phyloP scores from a whole-genome alignment of 2,113 vertebrate species.

The Centropristis striata region DNA sequence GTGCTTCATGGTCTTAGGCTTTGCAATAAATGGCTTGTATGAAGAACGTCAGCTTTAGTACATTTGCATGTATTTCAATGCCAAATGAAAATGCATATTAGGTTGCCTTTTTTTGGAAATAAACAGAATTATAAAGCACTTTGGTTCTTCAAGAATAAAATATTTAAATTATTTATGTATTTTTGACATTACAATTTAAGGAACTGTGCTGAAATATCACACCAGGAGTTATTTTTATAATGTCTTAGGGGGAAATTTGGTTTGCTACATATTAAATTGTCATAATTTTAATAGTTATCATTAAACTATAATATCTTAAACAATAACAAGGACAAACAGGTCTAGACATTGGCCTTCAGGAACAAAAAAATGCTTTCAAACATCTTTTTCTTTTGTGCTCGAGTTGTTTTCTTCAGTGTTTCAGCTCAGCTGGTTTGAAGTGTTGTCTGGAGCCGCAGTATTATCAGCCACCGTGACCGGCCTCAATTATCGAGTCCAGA shows the following conservation, averaged over 20 bases:
- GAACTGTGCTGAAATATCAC: not conserved
- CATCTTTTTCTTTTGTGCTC: conserved; percentile 20
- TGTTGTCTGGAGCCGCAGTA: conserved; percentile 75
- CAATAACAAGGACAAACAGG: not conserved
- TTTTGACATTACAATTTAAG: conserved; percentile 1
- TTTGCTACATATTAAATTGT: not conserved
- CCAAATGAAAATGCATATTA: conserved; percentile 52
- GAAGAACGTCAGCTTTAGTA: conserved; percentile 56
- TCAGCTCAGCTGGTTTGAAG: conserved; percentile 76
- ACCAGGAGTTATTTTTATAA: not conserved
- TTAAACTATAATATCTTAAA: not conserved
- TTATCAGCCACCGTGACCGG: conserved; percentile 50
- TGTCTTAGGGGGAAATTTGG: not conserved
- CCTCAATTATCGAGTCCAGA: conserved; percentile 54
- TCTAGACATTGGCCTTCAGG: not conserved
- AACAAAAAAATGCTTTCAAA: not conserved
- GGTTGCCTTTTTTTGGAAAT: conserved; percentile 61
- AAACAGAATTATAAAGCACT: conserved; percentile 48
- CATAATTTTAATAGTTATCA: not conserved
- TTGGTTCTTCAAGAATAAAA: conserved; percentile 55
- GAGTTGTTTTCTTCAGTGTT: conserved; percentile 20
- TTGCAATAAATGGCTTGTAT: conserved; percentile 64
- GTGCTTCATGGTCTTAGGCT: conserved; percentile 59
- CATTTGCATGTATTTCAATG: conserved; percentile 64
- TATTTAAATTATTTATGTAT: conserved; percentile 33